Evolutionary conservation across 1,140 invertebrate genomes (phyloP).

Genomic region (Cherax destructor): DNA sequence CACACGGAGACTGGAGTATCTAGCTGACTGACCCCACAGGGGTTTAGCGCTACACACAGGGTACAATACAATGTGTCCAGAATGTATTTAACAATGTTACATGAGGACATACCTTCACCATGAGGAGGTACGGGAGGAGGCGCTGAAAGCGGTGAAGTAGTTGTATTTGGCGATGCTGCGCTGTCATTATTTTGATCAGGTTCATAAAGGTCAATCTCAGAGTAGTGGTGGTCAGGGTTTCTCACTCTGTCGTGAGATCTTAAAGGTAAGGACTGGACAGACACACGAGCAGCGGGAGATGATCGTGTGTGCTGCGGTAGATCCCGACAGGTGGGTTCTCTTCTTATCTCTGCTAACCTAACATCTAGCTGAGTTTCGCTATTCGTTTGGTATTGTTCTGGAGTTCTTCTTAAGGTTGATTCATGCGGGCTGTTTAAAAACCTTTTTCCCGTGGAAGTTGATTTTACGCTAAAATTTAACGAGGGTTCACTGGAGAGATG

Average conservation of each 20-base stretch:
- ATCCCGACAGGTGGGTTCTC: background rate
- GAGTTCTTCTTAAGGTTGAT: background rate
- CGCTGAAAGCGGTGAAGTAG: background rate
- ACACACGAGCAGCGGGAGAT: background rate
- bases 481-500: background rate
- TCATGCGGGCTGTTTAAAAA: background rate
- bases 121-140: constrained; percentile 34
- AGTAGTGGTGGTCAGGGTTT: constrained; percentile 30
- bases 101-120: constrained; percentile 5
- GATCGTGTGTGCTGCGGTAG: background rate
- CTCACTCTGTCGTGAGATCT: background rate
- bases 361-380: background rate
- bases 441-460: background rate
- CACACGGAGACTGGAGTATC: too few relatives aligned
- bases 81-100: too few relatives aligned
- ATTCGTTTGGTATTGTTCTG: background rate
- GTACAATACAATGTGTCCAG: too few relatives aligned
- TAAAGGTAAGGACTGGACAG: background rate
- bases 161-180: constrained; percentile 5
- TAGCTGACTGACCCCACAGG: too few relatives aligned
- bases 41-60: too few relatives aligned
- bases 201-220: constrained; percentile 33
- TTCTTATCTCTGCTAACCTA: background rate
- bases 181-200: background rate
- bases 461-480: background rate